Conservation (phyloP, 2,888 invertebrate genomes). For the Aradus depressus region DNA sequence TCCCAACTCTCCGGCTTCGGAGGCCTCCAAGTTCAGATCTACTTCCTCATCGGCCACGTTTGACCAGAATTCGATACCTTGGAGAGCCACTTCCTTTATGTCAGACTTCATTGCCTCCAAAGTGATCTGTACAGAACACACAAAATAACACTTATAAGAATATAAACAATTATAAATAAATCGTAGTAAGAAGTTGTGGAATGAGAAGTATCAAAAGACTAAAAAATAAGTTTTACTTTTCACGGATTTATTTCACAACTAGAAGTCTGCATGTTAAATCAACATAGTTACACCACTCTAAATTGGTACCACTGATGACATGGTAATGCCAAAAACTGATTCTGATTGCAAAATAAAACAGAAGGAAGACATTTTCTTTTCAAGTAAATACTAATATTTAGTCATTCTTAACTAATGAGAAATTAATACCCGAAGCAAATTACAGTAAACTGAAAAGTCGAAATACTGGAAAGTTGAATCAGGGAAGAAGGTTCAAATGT, state of each 20-base stretch:
- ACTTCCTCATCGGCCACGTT: slow-evolving; percentile 99
- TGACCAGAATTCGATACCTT: slow-evolving; percentile 99
- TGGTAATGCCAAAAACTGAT: too few species aligned
- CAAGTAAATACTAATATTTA: background rate
- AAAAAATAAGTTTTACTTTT: background rate
- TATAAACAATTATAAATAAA: background rate
- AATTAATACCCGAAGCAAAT: background rate
- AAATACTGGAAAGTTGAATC: too few species aligned
- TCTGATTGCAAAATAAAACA: background rate
- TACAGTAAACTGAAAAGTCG: background rate
- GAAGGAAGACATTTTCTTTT: background rate
- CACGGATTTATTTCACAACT: too few species aligned
- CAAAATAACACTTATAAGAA: background rate
- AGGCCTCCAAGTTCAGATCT: slow-evolving; percentile 84
- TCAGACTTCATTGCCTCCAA: slow-evolving; percentile 97
- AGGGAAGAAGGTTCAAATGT: too few species aligned
- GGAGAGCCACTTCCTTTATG: slow-evolving; percentile 87
- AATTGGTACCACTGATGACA: too few species aligned
- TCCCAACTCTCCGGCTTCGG: slow-evolving; percentile 88
- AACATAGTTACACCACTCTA: too few species aligned
- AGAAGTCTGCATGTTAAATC: too few species aligned
- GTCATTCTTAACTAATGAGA: background rate
- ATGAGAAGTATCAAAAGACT: background rate
- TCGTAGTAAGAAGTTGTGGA: too few species aligned
- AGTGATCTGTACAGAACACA: slow-evolving; percentile 55